Evolutionary conservation across 35 echinoderm and acorn worm species (phyloP).

Genomic region (Lytechinus pictus): DNA sequence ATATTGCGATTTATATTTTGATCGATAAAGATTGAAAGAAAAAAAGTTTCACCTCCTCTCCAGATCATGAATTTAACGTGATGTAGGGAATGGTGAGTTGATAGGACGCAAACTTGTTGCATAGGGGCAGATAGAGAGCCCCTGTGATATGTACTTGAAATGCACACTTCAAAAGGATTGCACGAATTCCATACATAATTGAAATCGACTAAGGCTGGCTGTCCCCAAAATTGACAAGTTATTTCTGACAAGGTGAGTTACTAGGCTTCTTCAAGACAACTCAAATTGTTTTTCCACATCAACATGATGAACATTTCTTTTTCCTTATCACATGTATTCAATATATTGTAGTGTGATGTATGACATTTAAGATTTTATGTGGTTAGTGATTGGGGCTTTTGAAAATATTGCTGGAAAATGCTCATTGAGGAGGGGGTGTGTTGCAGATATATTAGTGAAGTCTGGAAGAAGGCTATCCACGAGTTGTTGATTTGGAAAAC

Average conservation of each 20-base stretch:
- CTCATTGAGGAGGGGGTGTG: background rate
- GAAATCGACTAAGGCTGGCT: conserved; percentile 20
- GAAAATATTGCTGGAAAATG: background rate
- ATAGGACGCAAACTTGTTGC: background rate
- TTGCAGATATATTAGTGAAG: background rate
- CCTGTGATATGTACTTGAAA: background rate
- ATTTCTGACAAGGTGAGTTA: background rate
- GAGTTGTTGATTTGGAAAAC: background rate
- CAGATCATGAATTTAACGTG: background rate
- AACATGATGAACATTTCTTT: background rate
- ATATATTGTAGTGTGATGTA: too few species aligned
- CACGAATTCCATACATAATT: conserved; percentile 46
- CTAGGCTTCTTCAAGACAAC: background rate
- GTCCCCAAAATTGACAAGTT: conserved; percentile 20
- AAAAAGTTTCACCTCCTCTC: too few species aligned
- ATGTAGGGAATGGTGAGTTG: background rate
- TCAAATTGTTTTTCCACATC: background rate
- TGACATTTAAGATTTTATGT: too few species aligned
- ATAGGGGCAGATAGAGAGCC: background rate
- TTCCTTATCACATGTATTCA: too few species aligned
- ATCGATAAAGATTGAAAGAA: too few species aligned
- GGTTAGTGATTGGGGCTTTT: too few species aligned
- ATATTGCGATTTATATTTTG: too few species aligned
- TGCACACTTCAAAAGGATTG: conserved; percentile 38
- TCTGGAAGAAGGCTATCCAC: background rate